Evolutionary conservation across 2,888 invertebrate species (phyloP).

Genomic region (Empis livida): DNA sequence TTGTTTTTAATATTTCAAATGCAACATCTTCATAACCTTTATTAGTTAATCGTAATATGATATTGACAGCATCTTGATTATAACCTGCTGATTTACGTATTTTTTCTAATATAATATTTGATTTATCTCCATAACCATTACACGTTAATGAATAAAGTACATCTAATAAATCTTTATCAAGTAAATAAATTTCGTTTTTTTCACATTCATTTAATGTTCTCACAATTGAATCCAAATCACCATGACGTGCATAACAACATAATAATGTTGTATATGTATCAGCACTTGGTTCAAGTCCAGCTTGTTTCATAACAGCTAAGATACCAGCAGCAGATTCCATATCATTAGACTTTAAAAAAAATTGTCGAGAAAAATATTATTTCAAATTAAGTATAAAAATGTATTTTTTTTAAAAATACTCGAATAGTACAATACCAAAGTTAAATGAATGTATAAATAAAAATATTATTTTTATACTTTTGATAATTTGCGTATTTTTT

Average conservation of each 20-base stretch:
- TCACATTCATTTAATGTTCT: conserved; percentile 46
- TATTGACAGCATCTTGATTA: conserved; percentile 62
- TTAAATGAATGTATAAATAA: too few relatives aligned
- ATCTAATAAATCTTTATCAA: conserved; percentile 62
- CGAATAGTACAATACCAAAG: too few relatives aligned
- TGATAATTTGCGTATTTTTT: too few relatives aligned
- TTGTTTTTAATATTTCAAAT: conserved; percentile 44
- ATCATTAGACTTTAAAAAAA: conserved; percentile 47
- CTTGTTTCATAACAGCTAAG: conserved; percentile 63
- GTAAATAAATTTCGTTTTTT: conserved; percentile 48
- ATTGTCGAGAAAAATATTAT: background rate
- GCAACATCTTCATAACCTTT: conserved; percentile 53
- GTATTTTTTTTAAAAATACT: too few relatives aligned
- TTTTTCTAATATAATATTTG: conserved; percentile 47
- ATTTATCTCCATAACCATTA: conserved; percentile 50
- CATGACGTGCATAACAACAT: conserved; percentile 62
- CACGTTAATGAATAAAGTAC: conserved; percentile 53
- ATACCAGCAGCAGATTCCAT: conserved; percentile 68
- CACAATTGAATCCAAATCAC: conserved; percentile 53
- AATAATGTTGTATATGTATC: conserved; percentile 66
- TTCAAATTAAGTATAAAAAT: too few relatives aligned
- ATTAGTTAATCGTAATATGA: conserved; percentile 57
- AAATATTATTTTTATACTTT: too few relatives aligned
- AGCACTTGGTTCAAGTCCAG: conserved; percentile 60
- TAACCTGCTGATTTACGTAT: conserved; percentile 52